Base-by-base conservation (phyloP, 2,797 vertebrate species). In the Martes flavigula region DNA sequence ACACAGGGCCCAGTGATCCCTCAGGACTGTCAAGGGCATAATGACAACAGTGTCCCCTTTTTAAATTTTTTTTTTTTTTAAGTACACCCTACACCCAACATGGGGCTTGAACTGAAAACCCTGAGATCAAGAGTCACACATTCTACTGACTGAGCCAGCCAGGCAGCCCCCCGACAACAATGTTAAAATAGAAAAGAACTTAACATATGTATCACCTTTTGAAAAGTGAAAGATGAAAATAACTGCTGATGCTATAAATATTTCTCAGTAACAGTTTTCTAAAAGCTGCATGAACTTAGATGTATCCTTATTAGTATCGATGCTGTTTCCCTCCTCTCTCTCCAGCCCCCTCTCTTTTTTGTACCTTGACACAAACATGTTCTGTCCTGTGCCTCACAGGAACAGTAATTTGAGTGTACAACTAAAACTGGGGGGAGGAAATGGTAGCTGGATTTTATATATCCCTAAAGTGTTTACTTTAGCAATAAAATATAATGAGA, bases 391-490 rank as follows among this genome's bases (percentile, higher is more conserved):
- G 75, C 97, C 84, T 96, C 97, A 84, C 96, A 97, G 94, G 98
- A 98, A 98, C 83, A 96, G 56, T 97, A 93, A 98, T 97, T 88
- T 97, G 58, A 96, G 40, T 81, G 38, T 96, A 97, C 96, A 98
- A 92, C 66, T 97, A 97, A 97, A 98, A 97, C 97, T 96, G 86
- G 32, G 20, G 18, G 7, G 27, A 97, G 79, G 87, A 70, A 95
- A 93, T 91, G 90, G 73, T 56, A 97, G 91, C 75, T 75, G 92
- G 95, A 98, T 97, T 97, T 98, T 98, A 97, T 97, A 94, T 7
- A n/a, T 98, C 95, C 86, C 87, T 93, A 88, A 97, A 95, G 83
- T 98, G 73, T 97, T 98, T 97, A 97, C 68, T 98, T 98, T 68
- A 89, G 48, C 90, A 98, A 97, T 96, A 97, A 98, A 98, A 94